Evolutionary conservation across 2,797 vertebrate genomes (phyloP), one percentile per base, ranked within the genome.

Genomic region (Hylomyscus alleni): DNA sequence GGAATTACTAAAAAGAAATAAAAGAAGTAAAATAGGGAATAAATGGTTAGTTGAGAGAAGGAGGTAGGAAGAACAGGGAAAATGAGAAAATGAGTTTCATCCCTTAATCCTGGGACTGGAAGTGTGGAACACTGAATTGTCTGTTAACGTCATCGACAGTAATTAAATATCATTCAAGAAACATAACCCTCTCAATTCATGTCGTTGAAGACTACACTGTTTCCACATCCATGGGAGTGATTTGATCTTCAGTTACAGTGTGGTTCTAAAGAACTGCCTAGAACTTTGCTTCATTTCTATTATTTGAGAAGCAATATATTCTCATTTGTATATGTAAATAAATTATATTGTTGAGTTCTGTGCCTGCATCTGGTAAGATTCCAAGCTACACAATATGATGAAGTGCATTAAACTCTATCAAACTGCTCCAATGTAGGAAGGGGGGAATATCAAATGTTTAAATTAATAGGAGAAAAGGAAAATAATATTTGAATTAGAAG

Each of bases 381-480:
- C 7, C 4, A 69, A 69, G 29, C 3, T 37, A 54, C 22, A 69
- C 6, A 24, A 4, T 17, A 17, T 44, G 7, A 10, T 19, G 44
- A 67, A 75, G 2, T 17, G 17, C 11, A 37, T 65, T 47, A 13
- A 69, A 58, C 50, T 19, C 47, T 65, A 47, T 88, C 34, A 80
- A 47, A 75, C 4, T 75, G 19, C 24, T 87, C 13, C 19, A 75
- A 0, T 44, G 11, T 40, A 44, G 31, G 67, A 29, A 56, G 31
- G 13, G 15, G 72, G 6, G 26, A 58, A 3, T 13, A 3, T 13
- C 9, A 60, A 47, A 84, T 80, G 52, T 84, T 84, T 24, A 88
- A 91, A 47, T 91, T 73, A 84, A 80, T 62, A 50, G 62, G 4
- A 56, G n/a, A 89, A 88, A 37, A 83, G 31, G 24, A 80, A 81